phyloP scores from a whole-genome alignment of 1,140 invertebrate species.

The Bombus affinis region DNA sequence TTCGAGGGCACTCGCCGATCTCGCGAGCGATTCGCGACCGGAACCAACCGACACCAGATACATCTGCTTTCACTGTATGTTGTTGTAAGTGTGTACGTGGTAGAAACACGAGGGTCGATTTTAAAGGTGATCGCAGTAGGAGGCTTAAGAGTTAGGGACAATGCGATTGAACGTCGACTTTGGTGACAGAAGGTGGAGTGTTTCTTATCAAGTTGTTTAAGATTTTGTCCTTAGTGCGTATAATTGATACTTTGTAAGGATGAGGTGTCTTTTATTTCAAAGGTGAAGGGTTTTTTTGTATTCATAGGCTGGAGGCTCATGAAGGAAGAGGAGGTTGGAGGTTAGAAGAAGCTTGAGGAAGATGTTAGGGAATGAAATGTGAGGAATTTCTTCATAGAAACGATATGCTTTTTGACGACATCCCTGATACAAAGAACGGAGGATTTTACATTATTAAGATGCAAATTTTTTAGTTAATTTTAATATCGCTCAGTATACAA shows the following conservation, averaged over 20 bases:
- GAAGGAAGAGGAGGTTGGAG: no score
- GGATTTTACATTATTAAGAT: no score
- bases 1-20: slow-evolving; percentile 74
- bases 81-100: neutral
- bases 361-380: neutral
- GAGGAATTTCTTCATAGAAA: neutral
- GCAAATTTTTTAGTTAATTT: neutral
- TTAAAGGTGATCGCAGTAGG: neutral
- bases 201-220: neutral
- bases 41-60: slow-evolving; percentile 9
- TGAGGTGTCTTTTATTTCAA: neutral
- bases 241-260: neutral
- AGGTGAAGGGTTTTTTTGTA: neutral
- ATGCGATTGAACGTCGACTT: neutral
- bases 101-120: neutral
- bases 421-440: no score
- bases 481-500: neutral
- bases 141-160: neutral
- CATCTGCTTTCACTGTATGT: neutral
- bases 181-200: no score
- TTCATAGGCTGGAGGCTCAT: neutral
- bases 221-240: neutral
- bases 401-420: no score
- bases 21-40: slow-evolving; percentile 65
- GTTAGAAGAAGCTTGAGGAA: no score